Base-by-base conservation (phyloP, 1,140 invertebrate genomes). In the Nautilus pompilius region DNA sequence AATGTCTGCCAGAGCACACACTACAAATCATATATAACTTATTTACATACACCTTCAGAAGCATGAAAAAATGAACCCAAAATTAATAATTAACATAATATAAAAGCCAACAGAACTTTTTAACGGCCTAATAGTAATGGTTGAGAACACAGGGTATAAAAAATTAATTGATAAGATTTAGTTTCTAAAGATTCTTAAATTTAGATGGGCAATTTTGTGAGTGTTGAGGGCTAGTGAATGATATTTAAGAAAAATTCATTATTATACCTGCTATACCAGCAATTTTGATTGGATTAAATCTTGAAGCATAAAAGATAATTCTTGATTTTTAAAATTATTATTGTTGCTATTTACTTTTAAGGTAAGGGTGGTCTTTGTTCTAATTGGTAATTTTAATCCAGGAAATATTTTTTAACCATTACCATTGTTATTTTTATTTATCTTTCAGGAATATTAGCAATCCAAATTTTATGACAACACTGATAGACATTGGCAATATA, bases 401-500 rank as follows among this genome's bases (percentile, higher is more conserved):
- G 5, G 20, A 28, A 48, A 2, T n/a, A 32, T 13, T 24, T 30
- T 5, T 36, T 20, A 30, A 24, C 4, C 28, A 8, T 20, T 45
- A 32, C 4, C 5, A 20, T 5, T 62, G 20, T 2, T 36, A 22
- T 22, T 56, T 28, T 33, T 5, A 8, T 15, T 26, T 20, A 17
- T 32, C n/a, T 5, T 53, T 87, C 60, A 88, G 84, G 60, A 85
- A 93, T 78, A 83, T 94, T 55, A 88, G 90, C 53, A 90, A 90
- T 75, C 83, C 87, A 46, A 86, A 88, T 69, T 95, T 91, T 79
- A 89, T 88, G 36, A 84, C 87, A 58, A 86, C 89, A 15, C 74
- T 95, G 3, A 83, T 91, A 33, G 88, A 92, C 83, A 88, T 92
- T 28, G 83, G 87, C 33, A 88, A 89, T 82, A 84, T 88, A 45